Evolutionary conservation across 2,888 invertebrate genomes (phyloP).

Genomic region (Maniola hyperantus): DNA sequence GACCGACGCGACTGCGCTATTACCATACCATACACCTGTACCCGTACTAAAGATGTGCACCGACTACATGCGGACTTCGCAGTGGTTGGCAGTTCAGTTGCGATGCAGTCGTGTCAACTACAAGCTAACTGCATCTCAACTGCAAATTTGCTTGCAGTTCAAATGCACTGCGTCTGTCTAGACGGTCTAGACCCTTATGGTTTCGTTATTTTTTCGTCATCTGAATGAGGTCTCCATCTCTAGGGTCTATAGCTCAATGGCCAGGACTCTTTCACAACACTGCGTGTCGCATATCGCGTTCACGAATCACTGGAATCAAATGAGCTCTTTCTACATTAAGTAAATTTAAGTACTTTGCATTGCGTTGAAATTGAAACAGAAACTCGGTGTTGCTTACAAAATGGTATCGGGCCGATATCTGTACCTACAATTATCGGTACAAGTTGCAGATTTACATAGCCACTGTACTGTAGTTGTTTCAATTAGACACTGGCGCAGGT

Average conservation of each 20-base stretch:
- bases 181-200: no score
- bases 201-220: background rate
- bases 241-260: background rate
- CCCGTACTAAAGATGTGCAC: no score
- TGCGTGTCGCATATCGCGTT: conserved; percentile 35
- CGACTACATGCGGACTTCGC: no score
- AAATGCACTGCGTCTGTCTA: no score
- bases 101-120: no score
- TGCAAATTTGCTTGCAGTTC: no score
- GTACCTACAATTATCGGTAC: conserved; percentile 30
- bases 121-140: no score
- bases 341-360: no score
- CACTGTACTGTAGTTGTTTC: conserved; percentile 32
- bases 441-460: conserved; percentile 33
- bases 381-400: conserved; percentile 33
- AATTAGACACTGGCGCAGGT: conserved; percentile 29
- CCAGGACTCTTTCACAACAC: conserved; percentile 27
- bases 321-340: conserved; percentile 30
- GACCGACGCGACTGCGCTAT: no score
- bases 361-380: conserved; percentile 29
- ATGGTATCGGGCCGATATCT: conserved; percentile 31
- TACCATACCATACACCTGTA: no score
- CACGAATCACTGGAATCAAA: conserved; percentile 31
- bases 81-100: no score
- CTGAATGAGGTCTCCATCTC: background rate